Evolutionary conservation across 2,797 vertebrate species (phyloP), one percentile per base, ranked within the genome.

Genomic region (Lutjanus campechanus): DNA sequence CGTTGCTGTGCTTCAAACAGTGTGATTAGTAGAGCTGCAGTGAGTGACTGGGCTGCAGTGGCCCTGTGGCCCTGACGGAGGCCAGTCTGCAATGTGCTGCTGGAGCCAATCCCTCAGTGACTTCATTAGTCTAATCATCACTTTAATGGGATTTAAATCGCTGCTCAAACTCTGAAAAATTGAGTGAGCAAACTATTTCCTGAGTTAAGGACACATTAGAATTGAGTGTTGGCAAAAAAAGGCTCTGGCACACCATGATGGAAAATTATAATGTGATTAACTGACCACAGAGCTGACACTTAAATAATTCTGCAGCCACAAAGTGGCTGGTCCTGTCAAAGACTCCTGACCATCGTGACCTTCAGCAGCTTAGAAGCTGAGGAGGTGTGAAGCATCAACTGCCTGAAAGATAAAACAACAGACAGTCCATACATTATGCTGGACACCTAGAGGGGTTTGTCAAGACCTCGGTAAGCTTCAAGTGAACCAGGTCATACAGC

Each of bases 81-180:
- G 41, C 54, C 11, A 5, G 61, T 20, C 47, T 60, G 67, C 80
- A 73, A 12, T 22, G 20, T 71, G 69, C 76, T 47, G 68, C 15
- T 46, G 41, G 19, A 67, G 62, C 77, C 84, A 36, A 66, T 69
- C 76, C 87, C 80, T 84, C 73, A 65, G 83, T 82, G 85, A 79
- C 91, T 88, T 90, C 77, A 90, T 92, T 90, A 90, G 81, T 62
- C 84, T 90, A 80, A 90, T 91, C 76, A 87, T 81, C 73, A 77
- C 65, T 79, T 88, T 90, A 85, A 91, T 90, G 82, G 82, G 76
- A 83, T 91, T 89, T 86, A 83, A 89, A 92, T 89, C 51, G 56
- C 80, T 85, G 73, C 63, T 89, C 79, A 77, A 76, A 83, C 82
- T 76, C 78, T 86, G 81, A 82, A 83, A 89, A 89, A 85, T 74